Percentiles rank a stretch among this genome's conserved stretches.
These are phyloP conservation scores for Shinisaurus crocodilurus DNA, from an alignment of 2,113 vertebrate species.

Conservation along the genomic window DNA sequence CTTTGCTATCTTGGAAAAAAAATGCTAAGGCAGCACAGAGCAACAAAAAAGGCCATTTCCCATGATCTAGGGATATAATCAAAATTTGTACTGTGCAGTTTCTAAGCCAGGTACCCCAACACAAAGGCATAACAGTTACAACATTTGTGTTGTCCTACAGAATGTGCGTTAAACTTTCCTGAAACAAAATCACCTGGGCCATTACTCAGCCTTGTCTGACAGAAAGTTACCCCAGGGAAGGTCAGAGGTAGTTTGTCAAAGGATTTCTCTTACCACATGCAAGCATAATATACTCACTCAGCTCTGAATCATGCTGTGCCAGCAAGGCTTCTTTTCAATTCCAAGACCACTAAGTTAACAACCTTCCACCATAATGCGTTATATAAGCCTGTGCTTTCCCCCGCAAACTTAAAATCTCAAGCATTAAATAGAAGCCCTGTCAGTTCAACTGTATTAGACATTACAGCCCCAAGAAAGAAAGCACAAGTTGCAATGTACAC, in stretches of 20 bases:
- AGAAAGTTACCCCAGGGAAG: neutral
- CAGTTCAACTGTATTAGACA: neutral
- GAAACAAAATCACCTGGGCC: conserved; percentile 7
- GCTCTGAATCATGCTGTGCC: neutral
- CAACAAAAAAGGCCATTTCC: conserved; percentile 1
- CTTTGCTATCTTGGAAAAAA: conserved; percentile 36
- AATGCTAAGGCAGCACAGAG: neutral
- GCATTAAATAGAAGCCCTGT: neutral
- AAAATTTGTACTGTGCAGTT: neutral
- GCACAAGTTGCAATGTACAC: neutral
- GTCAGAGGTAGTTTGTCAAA: neutral
- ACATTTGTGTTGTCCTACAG: neutral
- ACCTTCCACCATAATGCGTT: neutral
- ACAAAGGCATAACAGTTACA: neutral
- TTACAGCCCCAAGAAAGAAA: neutral
- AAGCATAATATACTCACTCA: conserved; percentile 7
- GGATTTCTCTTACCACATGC: neutral
- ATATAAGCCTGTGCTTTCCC: neutral
- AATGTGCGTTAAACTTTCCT: neutral
- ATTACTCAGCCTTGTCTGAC: neutral
- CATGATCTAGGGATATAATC: neutral
- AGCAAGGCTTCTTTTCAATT: neutral
- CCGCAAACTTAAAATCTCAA: neutral
- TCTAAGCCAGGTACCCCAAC: neutral
- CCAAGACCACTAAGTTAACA: neutral